Percentiles rank a stretch among this genome's conserved stretches.
These are phyloP conservation scores for Nesometra sesokonis DNA, from an alignment of 35 echinoderm and acorn worm species.

Conservation along the genomic window DNA sequence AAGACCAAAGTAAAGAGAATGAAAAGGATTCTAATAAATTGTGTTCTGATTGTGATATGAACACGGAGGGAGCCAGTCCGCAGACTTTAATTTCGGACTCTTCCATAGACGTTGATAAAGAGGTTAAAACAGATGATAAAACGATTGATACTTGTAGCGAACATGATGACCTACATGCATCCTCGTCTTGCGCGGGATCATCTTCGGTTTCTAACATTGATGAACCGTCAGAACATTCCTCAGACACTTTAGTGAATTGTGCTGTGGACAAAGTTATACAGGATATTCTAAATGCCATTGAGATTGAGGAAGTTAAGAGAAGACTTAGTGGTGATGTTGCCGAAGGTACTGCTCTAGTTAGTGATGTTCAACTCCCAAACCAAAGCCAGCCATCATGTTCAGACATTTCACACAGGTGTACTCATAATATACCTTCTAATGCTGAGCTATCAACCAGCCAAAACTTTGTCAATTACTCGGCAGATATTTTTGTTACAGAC, in stretches of 20 bases:
- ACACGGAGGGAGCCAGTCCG: not conserved
- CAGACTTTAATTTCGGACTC: no score
- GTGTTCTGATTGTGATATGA: not conserved
- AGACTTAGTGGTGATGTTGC: not conserved
- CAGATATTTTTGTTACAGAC: slow-evolving; percentile 62
- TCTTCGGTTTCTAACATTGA: not conserved
- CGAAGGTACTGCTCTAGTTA: not conserved
- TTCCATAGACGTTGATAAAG: no score
- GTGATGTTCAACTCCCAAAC: not conserved
- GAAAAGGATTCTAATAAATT: not conserved
- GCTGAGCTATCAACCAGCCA: slow-evolving; percentile 4
- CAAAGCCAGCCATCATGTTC: not conserved
- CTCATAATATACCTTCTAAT: not conserved
- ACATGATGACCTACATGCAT: not conserved
- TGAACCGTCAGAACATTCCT: not conserved
- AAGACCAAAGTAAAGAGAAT: not conserved
- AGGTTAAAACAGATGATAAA: not conserved
- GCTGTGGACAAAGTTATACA: not conserved
- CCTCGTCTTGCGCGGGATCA: not conserved
- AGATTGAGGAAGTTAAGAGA: not conserved
- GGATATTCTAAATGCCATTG: not conserved
- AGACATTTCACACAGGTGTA: not conserved
- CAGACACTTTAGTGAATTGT: not conserved
- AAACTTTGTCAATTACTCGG: slow-evolving; percentile 79
- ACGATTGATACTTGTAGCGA: no score